A percentile compares a stretch with the other conserved stretches of the same genome.
phyloP scores from a whole-genome alignment of 2,797 vertebrate species.

The Babyrousa celebensis region DNA sequence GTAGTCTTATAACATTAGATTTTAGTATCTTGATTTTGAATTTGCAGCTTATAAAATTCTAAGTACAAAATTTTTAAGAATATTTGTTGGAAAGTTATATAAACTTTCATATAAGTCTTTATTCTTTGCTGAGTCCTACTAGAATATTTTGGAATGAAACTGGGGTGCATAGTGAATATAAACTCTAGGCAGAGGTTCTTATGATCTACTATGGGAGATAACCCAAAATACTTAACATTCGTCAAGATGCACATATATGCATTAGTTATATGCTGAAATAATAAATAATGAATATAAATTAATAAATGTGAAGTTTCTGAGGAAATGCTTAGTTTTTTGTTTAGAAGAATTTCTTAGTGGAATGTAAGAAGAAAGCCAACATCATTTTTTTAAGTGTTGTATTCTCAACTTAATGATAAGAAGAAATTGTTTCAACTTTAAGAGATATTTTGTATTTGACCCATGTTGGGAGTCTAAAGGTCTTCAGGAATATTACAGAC shows the following conservation, averaged over 20 bases:
- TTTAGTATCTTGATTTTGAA: constrained; percentile 54
- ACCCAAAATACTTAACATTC: constrained; percentile 27
- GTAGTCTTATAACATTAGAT: background rate
- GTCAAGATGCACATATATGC: background rate
- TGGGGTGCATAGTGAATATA: background rate
- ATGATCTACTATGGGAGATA: background rate
- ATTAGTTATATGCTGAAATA: constrained; percentile 11
- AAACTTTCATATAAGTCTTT: background rate
- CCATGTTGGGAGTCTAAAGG: background rate
- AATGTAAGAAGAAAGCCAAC: background rate
- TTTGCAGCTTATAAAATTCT: constrained; percentile 8
- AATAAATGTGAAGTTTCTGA: constrained; percentile 27
- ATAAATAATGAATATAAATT: background rate
- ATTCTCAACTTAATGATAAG: constrained; percentile 36
- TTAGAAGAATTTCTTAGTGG: constrained; percentile 58
- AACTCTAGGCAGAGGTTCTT: constrained; percentile 40
- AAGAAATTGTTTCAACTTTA: constrained; percentile 1
- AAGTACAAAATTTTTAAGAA: constrained; percentile 42
- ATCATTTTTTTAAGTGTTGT: constrained; percentile 16
- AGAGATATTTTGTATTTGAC: constrained; percentile 29
- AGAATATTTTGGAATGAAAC: constrained; percentile 48
- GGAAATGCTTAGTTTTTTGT: constrained; percentile 39
- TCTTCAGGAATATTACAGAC: constrained; percentile 59
- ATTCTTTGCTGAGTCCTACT: constrained; percentile 30
- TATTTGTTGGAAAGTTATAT: constrained; percentile 11